These are phyloP conservation scores for Apodemia mormo DNA, from an alignment of 2,888 invertebrate genomes.

Conservation along the genomic window DNA sequence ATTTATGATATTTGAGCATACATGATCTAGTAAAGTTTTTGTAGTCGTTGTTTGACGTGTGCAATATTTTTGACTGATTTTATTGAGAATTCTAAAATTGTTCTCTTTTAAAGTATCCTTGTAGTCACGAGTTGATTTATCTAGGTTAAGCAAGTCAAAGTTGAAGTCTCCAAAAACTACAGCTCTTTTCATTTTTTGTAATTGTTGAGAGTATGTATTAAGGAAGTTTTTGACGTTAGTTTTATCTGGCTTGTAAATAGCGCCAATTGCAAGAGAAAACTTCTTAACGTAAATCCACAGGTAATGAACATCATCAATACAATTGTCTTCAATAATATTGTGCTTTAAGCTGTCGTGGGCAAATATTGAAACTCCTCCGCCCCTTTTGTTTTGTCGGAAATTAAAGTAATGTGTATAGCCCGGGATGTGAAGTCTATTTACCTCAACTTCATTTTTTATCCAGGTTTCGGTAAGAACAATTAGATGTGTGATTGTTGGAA, in stretches of 20 bases:
- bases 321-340: conserved; percentile 30
- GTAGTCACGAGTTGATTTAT: conserved; percentile 21
- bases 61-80: conserved; percentile 28
- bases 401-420: conserved; percentile 39
- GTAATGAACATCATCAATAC: conserved; percentile 34
- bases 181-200: too few relatives aligned
- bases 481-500: conserved; percentile 27
- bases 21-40: conserved; percentile 33
- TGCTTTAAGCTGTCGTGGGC: conserved; percentile 36
- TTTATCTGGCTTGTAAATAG: conserved; percentile 31
- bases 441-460: too few relatives aligned
- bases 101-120: conserved; percentile 25
- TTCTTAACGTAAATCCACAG: too few relatives aligned
- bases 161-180: too few relatives aligned
- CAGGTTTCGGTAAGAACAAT: conserved; percentile 35
- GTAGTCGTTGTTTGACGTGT: conserved; percentile 28
- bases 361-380: conserved; percentile 40
- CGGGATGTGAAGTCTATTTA: conserved; percentile 25
- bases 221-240: conserved; percentile 27
- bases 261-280: too few relatives aligned
- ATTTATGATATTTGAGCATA: too few relatives aligned
- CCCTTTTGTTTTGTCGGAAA: conserved; percentile 32
- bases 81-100: conserved; percentile 29
- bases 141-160: conserved; percentile 21
- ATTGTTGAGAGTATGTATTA: conserved; percentile 21